These are phyloP conservation scores for Hirtodrosophila histrioides DNA, from an alignment of 2,888 invertebrate genomes.

Conservation along the genomic window DNA sequence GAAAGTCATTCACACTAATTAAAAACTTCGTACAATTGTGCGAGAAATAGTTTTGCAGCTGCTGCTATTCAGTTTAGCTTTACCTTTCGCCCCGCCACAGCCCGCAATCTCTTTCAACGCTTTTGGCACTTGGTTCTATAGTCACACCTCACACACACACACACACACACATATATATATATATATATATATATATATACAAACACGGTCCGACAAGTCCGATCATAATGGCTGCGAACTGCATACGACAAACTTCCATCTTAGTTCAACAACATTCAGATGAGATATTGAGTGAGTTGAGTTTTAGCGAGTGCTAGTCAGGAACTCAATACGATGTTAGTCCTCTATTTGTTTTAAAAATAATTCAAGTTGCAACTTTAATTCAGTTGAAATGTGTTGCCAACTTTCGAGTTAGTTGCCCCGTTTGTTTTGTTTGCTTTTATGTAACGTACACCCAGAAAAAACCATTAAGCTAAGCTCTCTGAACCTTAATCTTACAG, in stretches of 20 bases:
- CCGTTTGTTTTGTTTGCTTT: slow-evolving; percentile 7
- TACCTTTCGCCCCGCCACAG: slow-evolving; percentile 13
- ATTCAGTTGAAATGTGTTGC: slow-evolving; percentile 21
- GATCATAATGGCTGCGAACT: slow-evolving; percentile 47
- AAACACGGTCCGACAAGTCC: slow-evolving; percentile 27
- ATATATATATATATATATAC: not conserved
- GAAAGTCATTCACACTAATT: slow-evolving; percentile 82
- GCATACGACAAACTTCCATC: slow-evolving; percentile 48
- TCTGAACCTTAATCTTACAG: not conserved
- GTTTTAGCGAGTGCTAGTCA: not conserved
- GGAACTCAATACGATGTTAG: slow-evolving; percentile 7
- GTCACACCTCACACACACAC: slow-evolving; percentile 21
- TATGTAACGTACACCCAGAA: slow-evolving; percentile 2
- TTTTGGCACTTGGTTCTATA: slow-evolving; percentile 16
- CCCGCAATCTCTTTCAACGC: slow-evolving; percentile 26
- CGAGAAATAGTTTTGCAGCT: slow-evolving; percentile 77
- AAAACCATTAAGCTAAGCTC: slow-evolving; percentile 21
- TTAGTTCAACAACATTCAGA: slow-evolving; percentile 42
- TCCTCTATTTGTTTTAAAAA: not conserved
- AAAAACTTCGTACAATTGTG: slow-evolving; percentile 82
- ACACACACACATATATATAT: not conserved
- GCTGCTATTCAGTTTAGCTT: slow-evolving; percentile 62
- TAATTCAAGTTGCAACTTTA: slow-evolving; percentile 23
- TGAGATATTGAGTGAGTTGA: slow-evolving; percentile 43
- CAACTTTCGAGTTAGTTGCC: slow-evolving; percentile 5